Evolutionary conservation across 2,888 invertebrate species (phyloP).

Genomic region (Ophioninae sp.): DNA sequence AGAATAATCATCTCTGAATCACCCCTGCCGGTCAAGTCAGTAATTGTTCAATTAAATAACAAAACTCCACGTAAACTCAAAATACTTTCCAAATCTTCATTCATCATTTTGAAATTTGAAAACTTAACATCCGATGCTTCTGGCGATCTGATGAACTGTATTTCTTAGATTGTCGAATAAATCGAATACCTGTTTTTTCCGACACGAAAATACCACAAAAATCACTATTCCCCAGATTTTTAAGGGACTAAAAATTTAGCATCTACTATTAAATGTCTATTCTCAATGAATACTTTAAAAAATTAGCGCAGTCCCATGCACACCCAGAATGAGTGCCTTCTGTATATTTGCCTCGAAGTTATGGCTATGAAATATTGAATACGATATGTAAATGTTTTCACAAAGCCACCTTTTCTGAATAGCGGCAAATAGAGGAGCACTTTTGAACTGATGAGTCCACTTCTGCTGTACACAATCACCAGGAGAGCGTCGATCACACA

Average conservation of each 20-base stretch:
- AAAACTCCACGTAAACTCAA: neutral
- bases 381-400: neutral
- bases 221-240: too few species aligned
- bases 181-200: too few species aligned
- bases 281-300: neutral
- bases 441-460: constrained; percentile 84
- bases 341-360: neutral
- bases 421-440: constrained; percentile 81
- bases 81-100: too few species aligned
- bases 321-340: neutral
- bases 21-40: constrained; percentile 61
- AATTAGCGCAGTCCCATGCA: neutral
- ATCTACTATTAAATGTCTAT: neutral
- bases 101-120: too few species aligned
- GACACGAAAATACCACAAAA: too few species aligned
- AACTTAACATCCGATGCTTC: too few species aligned
- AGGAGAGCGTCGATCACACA: constrained; percentile 73
- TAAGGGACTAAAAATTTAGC: too few species aligned
- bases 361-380: neutral
- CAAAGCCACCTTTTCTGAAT: constrained; percentile 78
- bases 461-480: constrained; percentile 80
- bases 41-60: neutral
- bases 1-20: constrained; percentile 73
- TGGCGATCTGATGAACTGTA: too few species aligned
- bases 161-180: too few species aligned